Conservation (phyloP, 2,888 invertebrate species). For the Marasmarcha lunaedactyla region DNA sequence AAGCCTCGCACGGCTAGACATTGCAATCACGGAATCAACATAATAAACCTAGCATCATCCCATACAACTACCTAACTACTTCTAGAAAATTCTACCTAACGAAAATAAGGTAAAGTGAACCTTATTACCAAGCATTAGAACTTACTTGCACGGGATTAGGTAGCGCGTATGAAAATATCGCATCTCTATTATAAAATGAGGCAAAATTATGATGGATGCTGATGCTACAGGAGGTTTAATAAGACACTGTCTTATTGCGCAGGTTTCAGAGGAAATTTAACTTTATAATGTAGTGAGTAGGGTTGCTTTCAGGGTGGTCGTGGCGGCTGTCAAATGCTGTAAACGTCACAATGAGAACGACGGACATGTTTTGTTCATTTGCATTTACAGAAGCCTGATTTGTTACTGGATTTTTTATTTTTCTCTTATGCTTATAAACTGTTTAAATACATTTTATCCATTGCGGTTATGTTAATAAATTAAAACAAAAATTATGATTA, state of each 20-base stretch:
- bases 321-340: constrained; percentile 2
- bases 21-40: too few species aligned
- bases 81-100: not conserved
- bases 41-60: too few species aligned
- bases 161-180: constrained; percentile 49
- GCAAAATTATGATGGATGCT: constrained; percentile 67
- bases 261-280: constrained; percentile 18
- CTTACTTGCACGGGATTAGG: constrained; percentile 19
- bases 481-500: too few species aligned
- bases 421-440: too few species aligned
- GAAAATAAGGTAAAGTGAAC: constrained; percentile 20
- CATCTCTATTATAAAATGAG: constrained; percentile 58
- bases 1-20: not conserved
- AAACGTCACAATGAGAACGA: too few species aligned
- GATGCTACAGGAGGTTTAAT: constrained; percentile 59
- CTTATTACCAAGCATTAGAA: constrained; percentile 22
- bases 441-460: too few species aligned
- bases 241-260: constrained; percentile 42
- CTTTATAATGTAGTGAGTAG: constrained; percentile 18
- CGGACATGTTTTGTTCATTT: too few species aligned
- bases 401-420: too few species aligned
- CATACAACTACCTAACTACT: not conserved
- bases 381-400: too few species aligned
- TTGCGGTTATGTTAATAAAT: too few species aligned
- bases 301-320: constrained; percentile 15